Evolutionary conservation across 2,797 vertebrate genomes (phyloP).

Genomic region (Macroramphosus scolopax): DNA sequence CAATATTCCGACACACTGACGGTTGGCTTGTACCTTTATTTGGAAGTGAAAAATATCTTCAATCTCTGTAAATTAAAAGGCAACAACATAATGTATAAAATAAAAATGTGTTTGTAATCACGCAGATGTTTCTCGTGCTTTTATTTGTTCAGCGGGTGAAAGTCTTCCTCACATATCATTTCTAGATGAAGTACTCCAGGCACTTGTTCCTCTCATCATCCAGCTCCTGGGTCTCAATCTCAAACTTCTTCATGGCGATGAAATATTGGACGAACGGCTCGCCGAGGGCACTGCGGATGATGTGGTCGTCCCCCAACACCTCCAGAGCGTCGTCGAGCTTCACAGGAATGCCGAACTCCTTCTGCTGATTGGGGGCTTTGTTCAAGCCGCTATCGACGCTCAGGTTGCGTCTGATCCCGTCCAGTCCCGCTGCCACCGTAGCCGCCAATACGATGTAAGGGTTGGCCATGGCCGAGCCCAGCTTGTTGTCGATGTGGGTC

Average conservation of each 20-base stretch:
- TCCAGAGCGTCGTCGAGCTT: constrained; percentile 88
- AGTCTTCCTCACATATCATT: background rate
- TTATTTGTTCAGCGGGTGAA: constrained; percentile 15
- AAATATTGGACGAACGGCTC: constrained; percentile 92
- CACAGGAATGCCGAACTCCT: constrained; percentile 78
- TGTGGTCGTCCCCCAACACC: constrained; percentile 80
- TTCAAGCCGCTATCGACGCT: constrained; percentile 56
- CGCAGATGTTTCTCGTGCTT: constrained; percentile 16
- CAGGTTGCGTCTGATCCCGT: constrained; percentile 82
- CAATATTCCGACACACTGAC: constrained; percentile 6
- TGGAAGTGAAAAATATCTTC: constrained; percentile 41
- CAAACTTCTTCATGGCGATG: constrained; percentile 90
- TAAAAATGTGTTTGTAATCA: constrained; percentile 16
- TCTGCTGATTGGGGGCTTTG: constrained; percentile 68
- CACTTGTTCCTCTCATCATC: constrained; percentile 90
- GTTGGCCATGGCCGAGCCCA: constrained; percentile 90
- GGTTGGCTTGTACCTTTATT: constrained; percentile 47
- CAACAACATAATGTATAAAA: constrained; percentile 24
- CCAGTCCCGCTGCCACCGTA: constrained; percentile 88
- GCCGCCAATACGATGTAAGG: constrained; percentile 90
- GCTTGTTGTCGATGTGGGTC: constrained; percentile 86
- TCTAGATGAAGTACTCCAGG: constrained; percentile 92
- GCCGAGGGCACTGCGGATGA: constrained; percentile 83
- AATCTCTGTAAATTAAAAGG: constrained; percentile 9
- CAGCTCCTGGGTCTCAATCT: constrained; percentile 89